A percentile compares a stretch with the other conserved stretches of the same genome.
Evolutionary conservation across 92 coral and sea anemone species (phyloP).

Genomic region (Ricordea florida): DNA sequence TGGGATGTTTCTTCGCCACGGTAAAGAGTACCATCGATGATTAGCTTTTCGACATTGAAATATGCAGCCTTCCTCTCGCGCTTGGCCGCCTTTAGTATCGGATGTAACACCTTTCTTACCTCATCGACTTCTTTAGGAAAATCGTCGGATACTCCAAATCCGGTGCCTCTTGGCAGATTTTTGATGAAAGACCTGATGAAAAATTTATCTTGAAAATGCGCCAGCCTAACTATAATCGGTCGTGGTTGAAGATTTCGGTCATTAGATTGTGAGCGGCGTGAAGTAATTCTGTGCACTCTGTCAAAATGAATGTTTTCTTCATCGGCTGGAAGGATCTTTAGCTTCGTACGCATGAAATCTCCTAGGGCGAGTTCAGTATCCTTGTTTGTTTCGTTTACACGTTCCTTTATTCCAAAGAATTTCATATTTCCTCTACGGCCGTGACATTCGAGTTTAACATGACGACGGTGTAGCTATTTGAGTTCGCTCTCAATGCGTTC

Average conservation of each 20-base stretch:
- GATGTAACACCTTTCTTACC: conserved; percentile 6
- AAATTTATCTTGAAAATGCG: not conserved
- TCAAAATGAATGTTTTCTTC: not conserved
- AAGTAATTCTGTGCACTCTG: not conserved
- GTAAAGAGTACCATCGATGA: conserved; percentile 8
- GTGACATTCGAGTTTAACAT: not conserved
- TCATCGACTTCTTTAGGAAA: conserved; percentile 28
- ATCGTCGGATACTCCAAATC: conserved; percentile 18
- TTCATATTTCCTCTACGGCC: not conserved
- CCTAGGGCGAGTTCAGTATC: not conserved
- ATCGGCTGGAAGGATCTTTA: not conserved
- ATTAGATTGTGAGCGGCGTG: not conserved
- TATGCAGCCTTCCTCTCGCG: conserved; percentile 2
- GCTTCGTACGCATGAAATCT: not conserved
- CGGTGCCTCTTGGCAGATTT: conserved; percentile 8
- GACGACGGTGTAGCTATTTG: not conserved
- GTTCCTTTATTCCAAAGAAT: not conserved
- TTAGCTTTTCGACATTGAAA: conserved; percentile 34
- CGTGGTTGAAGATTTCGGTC: not conserved
- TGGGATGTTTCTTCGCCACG: conserved; percentile 22
- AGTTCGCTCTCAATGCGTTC: not conserved
- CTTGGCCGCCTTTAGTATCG: conserved; percentile 21
- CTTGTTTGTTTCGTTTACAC: not conserved
- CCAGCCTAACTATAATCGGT: not conserved
- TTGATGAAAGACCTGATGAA: not conserved